phyloP scores from a whole-genome alignment of 2,113 vertebrate genomes.

The Upupa epops region DNA sequence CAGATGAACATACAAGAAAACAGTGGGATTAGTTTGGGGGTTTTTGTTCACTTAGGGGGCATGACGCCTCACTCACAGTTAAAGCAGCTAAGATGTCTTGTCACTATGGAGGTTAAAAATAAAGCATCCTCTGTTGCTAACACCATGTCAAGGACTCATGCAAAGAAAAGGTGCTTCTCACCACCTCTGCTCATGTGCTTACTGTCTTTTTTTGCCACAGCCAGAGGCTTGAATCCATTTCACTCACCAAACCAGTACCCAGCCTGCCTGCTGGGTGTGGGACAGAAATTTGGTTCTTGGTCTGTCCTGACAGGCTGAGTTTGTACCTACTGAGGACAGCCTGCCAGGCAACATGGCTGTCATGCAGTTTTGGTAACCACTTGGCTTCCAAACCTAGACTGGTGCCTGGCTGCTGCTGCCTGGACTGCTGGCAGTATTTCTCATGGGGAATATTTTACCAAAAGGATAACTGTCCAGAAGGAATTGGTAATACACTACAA shows the following conservation, averaged over 20 bases:
- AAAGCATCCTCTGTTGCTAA: background rate
- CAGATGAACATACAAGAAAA: background rate
- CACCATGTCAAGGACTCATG: background rate
- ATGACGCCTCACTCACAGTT: background rate
- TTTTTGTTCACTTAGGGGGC: background rate
- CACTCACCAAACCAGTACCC: background rate
- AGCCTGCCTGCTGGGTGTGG: rapidly evolving
- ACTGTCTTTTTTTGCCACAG: rapidly evolving
- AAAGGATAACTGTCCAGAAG: background rate
- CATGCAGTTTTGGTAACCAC: background rate
- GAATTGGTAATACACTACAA: background rate
- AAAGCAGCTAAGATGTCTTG: background rate
- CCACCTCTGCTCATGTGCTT: background rate
- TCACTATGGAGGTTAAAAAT: background rate
- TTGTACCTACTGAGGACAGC: background rate
- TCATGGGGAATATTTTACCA: background rate
- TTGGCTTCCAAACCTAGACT: background rate
- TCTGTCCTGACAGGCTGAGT: background rate
- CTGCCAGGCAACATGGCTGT: background rate
- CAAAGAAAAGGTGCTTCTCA: background rate
- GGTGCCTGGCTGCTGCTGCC: rapidly evolving
- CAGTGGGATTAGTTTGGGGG: background rate
- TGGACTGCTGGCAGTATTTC: background rate
- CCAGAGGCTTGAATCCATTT: background rate
- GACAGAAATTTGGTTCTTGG: background rate